Percentiles rank a stretch among this genome's conserved stretches.
Conservation (phyloP, 2,888 invertebrate genomes). For the Thymelicus lineola region DNA sequence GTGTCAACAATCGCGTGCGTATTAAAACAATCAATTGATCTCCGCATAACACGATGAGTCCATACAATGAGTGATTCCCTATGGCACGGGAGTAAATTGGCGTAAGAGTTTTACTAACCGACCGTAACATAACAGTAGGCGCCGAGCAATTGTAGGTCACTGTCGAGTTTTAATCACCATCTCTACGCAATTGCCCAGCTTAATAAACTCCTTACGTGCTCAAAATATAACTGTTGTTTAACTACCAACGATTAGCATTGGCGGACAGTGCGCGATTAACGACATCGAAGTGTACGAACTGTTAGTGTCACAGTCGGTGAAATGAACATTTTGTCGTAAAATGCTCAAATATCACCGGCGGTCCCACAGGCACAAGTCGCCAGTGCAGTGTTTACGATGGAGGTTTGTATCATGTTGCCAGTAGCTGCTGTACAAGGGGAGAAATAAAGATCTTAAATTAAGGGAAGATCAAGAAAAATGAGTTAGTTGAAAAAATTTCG, state of each 20-base stretch:
- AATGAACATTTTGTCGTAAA: conserved; percentile 81
- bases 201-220: conserved; percentile 48
- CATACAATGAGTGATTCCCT: conserved; percentile 40
- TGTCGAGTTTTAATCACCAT: conserved; percentile 50
- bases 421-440: not conserved
- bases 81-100: conserved; percentile 45
- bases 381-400: conserved; percentile 81
- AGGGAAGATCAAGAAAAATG: no score
- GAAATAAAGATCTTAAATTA: no score
- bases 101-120: conserved; percentile 56
- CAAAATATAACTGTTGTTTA: conserved; percentile 53
- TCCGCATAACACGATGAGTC: conserved; percentile 26
- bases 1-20: conserved; percentile 23
- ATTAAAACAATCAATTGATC: conserved; percentile 32
- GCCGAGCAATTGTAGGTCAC: conserved; percentile 53
- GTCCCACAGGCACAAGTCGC: conserved; percentile 80
- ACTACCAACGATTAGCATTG: conserved; percentile 49
- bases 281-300: conserved; percentile 52
- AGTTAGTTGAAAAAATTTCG: no score
- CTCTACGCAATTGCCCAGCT: conserved; percentile 42
- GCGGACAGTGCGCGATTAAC: conserved; percentile 52
- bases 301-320: conserved; percentile 61
- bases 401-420: conserved; percentile 60
- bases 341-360: conserved; percentile 85
- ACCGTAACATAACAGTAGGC: conserved; percentile 66